Base-by-base conservation (phyloP, 1,140 invertebrate species). In the Diorhabda carinulata region DNA sequence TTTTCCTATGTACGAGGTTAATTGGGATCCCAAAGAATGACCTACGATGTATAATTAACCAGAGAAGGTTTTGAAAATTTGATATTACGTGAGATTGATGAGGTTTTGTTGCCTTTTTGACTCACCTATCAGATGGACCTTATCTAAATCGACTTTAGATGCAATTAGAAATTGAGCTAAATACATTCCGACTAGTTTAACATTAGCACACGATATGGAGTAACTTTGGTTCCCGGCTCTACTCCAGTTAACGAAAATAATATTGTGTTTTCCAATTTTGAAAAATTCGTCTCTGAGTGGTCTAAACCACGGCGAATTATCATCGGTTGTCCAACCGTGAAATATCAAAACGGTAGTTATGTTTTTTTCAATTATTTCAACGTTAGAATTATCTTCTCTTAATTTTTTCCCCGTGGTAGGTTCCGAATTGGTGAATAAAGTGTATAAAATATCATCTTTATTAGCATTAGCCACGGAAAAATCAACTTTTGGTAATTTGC, bases 21-120 rank as follows among this genome's bases (percentile, higher is more conserved):
- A 85, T 71, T 93, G 90, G 0, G 90, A 88, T 0, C 91, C 91
- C 40, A 93, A 81, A 61, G 90, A 92, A 79, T 91, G 91, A 2
- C 91, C 91, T 75, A 92, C 86, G 43, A 92, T 78, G 77, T 92
- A 25, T 25, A 25, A 25, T 25, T 25, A 25, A 25, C 25, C 25
- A 25, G 25, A 25, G 25, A 25, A 25, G 25, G 25, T 25, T 25
- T 25, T 25, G 25, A 25, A 25, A 25, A 25, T 25, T 25, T 25
- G 25, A 25, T 25, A 25, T 25, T 25, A 25, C 25, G 25, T 25
- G 25, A 25, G 25, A 25, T 25, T 25, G 25, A 25, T 25, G 25
- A 25, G 25, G 2, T 25, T 25, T 25, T 25, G 25, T 25, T 25
- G 25, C 25, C 25, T 25, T 25, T 25, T 25, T 25, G 25, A 25